Evolutionary conservation across 2,797 vertebrate genomes (phyloP), one percentile per base, ranked within the genome.

Genomic region (Chloroceryle inda): DNA sequence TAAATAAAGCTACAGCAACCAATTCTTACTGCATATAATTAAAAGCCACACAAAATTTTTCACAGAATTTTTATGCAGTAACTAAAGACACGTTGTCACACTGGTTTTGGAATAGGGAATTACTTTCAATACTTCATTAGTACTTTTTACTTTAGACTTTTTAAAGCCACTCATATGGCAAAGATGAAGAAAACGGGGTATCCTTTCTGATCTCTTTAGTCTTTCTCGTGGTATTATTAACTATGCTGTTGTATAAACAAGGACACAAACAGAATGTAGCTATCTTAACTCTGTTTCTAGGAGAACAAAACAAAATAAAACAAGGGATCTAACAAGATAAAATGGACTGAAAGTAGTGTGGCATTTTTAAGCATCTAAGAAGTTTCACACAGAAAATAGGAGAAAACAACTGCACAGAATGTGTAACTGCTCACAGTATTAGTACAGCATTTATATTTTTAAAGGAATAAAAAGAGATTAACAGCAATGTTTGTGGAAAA

Each of bases 271-370:
- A 77, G 42, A 88, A 88, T 4, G 10, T 4, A 87, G 63, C 18
- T 27, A 37, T 29, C 53, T 52, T 64, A 91, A 83, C 9, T 38
- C 19, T 1, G 2, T 59, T 66, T 88, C 44, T 42, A 86, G 52
- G 50, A 90, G 16, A 92, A 84, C 6, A 78, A 85, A 92, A 81
- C 44, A 26, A 91, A 85, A 91, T 52, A 67, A 81, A 93, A 62
- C 29, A 74, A 58, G 17, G 33, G 11, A 49, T 59, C 35, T 66
- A 20, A 26, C 67, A 85, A 82, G 52, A 85, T 18, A 75, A 88
- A 73, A 61, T 6, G 13, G 40, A 61, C 10, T 38, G 50, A 81
- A 56, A 74, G 29, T 2, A n/a, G 7, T 10, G 17, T 24, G 8
- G 1, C 13, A 23, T 4, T 71, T 72, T n/a, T 79, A 59, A 86